phyloP scores from a whole-genome alignment of 2,888 invertebrate species.

The Drosophila subquinaria region DNA sequence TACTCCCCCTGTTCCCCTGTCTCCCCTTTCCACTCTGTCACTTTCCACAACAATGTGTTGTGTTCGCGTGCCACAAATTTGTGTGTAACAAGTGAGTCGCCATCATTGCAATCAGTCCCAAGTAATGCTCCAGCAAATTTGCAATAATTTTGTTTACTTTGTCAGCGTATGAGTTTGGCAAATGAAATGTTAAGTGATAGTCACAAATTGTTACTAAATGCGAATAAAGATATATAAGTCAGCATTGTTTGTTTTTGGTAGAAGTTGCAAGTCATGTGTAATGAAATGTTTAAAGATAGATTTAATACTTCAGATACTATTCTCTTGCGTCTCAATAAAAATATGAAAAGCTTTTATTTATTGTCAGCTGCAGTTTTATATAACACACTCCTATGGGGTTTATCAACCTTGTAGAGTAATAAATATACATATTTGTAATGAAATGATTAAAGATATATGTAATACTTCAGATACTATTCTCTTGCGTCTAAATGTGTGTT shows the following conservation, averaged over 20 bases:
- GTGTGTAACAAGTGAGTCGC: conserved; percentile 38
- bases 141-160: conserved; percentile 25
- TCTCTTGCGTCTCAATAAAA: too few species aligned
- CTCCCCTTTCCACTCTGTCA: too few species aligned
- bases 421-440: conserved; percentile 29
- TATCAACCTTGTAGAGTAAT: background rate
- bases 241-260: background rate
- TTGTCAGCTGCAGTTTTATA: background rate
- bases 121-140: conserved; percentile 38
- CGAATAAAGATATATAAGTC: background rate
- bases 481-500: too few species aligned
- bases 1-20: background rate
- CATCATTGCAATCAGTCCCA: conserved; percentile 35
- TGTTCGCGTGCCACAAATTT: conserved; percentile 59
- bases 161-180: conserved; percentile 31
- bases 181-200: conserved; percentile 18
- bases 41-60: conserved; percentile 27
- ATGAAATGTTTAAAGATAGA: background rate
- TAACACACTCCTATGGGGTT: conserved; percentile 6
- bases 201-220: background rate
- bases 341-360: too few species aligned
- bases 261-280: background rate
- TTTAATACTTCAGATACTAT: too few species aligned
- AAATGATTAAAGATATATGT: too few species aligned
- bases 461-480: too few species aligned